Evolutionary conservation across 92 coral and sea anemone species (phyloP).

Genomic region (Diadumene lineata): DNA sequence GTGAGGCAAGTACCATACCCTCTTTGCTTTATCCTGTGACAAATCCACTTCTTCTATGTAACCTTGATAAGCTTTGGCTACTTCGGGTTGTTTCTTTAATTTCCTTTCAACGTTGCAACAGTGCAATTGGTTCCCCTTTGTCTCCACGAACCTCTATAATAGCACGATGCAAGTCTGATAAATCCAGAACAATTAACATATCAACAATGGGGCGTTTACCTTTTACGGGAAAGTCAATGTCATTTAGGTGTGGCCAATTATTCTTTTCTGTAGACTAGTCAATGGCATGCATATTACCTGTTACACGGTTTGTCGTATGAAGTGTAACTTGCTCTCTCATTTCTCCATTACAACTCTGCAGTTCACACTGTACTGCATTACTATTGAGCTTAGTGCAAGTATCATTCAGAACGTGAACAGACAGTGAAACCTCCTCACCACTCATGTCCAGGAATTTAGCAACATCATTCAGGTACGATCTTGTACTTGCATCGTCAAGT

Average conservation of each 20-base stretch:
- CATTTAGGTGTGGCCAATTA: conserved; percentile 44
- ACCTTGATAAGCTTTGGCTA: conserved; percentile 27
- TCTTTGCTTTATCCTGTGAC: not conserved
- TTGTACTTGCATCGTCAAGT: conserved; percentile 42
- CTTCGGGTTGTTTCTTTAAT: conserved; percentile 23
- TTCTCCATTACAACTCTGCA: conserved; percentile 28
- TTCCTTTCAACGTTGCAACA: conserved; percentile 24
- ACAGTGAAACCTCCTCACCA: conserved; percentile 22
- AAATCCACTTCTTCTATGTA: conserved; percentile 26
- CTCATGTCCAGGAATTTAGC: conserved; percentile 18
- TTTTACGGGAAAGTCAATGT: conserved; percentile 22
- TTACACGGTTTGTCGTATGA: conserved; percentile 30
- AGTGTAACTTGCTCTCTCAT: not conserved
- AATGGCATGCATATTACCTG: conserved; percentile 38
- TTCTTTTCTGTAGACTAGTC: conserved; percentile 30
- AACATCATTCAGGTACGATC: conserved; percentile 30
- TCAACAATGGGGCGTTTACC: conserved; percentile 37
- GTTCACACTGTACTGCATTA: not conserved
- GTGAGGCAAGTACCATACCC: conserved; percentile 60
- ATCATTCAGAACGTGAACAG: conserved; percentile 14
- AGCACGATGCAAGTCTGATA: conserved; percentile 27
- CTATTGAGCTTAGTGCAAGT: not conserved
- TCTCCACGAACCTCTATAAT: conserved; percentile 27
- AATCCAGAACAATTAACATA: conserved; percentile 44
- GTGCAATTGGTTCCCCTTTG: conserved; percentile 41